These are phyloP conservation scores for Microchrysa polita DNA, from an alignment of 2,888 invertebrate genomes.

Conservation along the genomic window DNA sequence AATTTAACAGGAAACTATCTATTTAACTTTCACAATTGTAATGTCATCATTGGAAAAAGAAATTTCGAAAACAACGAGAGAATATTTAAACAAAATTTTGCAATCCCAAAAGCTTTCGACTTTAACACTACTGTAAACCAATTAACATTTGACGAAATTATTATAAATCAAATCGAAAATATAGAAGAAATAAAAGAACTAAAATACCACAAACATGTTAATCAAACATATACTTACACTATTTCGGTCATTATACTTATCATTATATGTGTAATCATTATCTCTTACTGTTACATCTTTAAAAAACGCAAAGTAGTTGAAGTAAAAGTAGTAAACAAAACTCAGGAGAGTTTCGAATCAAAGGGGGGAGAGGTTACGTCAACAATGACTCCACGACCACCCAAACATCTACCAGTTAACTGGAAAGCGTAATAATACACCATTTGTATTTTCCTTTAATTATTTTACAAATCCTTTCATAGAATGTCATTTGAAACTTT, in stretches of 20 bases:
- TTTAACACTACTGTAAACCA: neutral
- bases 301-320: too few relatives aligned
- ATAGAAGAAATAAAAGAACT: slow-evolving; percentile 41
- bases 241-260: too few relatives aligned
- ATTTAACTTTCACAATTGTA: slow-evolving; percentile 34
- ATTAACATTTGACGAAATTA: slow-evolving; percentile 40
- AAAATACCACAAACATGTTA: too few relatives aligned
- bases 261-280: too few relatives aligned
- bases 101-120: slow-evolving; percentile 13
- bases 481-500: too few relatives aligned
- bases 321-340: slow-evolving; percentile 22
- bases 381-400: slow-evolving; percentile 5
- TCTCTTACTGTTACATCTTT: too few relatives aligned
- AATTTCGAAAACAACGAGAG: slow-evolving; percentile 25
- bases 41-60: neutral
- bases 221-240: too few relatives aligned
- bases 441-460: too few relatives aligned
- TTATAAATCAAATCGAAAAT: slow-evolving; percentile 39
- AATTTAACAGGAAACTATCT: slow-evolving; percentile 13
- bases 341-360: slow-evolving; percentile 37
- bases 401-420: too few relatives aligned
- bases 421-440: too few relatives aligned
- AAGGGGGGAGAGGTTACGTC: slow-evolving; percentile 39
- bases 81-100: slow-evolving; percentile 39
- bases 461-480: too few relatives aligned